Evolutionary conservation across 2,113 vertebrate genomes (phyloP).

Genomic region (Silurus meridionalis): DNA sequence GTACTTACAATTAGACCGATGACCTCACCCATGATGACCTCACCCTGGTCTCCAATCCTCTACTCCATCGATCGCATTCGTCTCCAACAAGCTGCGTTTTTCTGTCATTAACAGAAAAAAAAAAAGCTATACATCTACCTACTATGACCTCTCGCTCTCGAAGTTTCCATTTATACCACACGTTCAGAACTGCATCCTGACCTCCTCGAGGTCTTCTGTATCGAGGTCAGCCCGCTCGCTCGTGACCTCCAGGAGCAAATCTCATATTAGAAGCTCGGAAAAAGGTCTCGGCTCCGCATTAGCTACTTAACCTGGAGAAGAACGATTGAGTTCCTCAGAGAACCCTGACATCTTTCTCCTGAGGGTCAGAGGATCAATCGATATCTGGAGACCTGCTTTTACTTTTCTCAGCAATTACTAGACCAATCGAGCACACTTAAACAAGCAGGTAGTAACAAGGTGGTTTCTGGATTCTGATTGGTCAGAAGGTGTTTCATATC

Average conservation of each 20-base stretch:
- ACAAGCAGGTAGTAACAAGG: too few species aligned
- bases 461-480: not conserved
- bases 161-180: not conserved
- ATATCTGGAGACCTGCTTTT: not conserved
- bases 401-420: not conserved
- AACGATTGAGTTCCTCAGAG: not conserved
- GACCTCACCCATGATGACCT: not conserved
- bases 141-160: not conserved
- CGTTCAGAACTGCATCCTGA: not conserved
- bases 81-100: not conserved
- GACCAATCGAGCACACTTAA: too few species aligned
- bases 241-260: not conserved
- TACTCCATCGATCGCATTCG: not conserved
- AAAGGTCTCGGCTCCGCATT: not conserved
- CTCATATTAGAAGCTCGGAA: not conserved
- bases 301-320: not conserved
- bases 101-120: not conserved
- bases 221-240: not conserved
- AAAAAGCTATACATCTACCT: not conserved
- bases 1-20: not conserved
- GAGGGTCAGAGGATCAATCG: not conserved
- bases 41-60: not conserved
- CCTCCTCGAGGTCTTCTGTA: not conserved
- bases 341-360: not conserved
- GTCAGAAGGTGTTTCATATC: not conserved